phyloP scores from a whole-genome alignment of 2,888 invertebrate species.

The Eremobia ochroleuca region DNA sequence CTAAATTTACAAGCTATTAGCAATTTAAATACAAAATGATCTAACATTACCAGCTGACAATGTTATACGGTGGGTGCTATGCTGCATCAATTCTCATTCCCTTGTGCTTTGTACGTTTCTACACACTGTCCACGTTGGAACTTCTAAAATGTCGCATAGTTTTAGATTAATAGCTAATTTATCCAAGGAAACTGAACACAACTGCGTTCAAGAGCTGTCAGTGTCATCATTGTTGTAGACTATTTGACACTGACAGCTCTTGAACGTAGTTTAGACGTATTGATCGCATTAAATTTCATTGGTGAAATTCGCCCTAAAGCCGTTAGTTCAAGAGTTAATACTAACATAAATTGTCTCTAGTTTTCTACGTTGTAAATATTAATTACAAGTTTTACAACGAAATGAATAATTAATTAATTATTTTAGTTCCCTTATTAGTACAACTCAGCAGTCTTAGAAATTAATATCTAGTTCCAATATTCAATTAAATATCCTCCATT shows the following conservation, averaged over 20 bases:
- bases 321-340: neutral
- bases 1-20: constrained; percentile 64
- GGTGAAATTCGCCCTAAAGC: neutral
- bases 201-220: too few relatives aligned
- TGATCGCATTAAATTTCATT: neutral
- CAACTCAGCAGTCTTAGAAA: neutral
- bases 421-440: neutral
- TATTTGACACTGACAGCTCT: neutral
- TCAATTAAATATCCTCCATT: neutral
- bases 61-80: constrained; percentile 46
- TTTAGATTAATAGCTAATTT: neutral
- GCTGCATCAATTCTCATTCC: constrained; percentile 49
- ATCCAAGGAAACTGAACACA: neutral
- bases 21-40: constrained; percentile 71
- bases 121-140: constrained; percentile 16
- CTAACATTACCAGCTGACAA: constrained; percentile 69
- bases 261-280: neutral
- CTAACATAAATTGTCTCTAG: neutral
- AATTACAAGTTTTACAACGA: neutral
- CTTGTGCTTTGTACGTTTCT: constrained; percentile 21
- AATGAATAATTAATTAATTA: too few relatives aligned
- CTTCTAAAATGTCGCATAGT: neutral
- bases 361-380: neutral
- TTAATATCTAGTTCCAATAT: constrained; percentile 1
- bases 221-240: too few relatives aligned